Evolutionary conservation across 2,888 invertebrate genomes (phyloP), one percentile per base, ranked within the genome.

Genomic region (Scaptomyza caliginosa): DNA sequence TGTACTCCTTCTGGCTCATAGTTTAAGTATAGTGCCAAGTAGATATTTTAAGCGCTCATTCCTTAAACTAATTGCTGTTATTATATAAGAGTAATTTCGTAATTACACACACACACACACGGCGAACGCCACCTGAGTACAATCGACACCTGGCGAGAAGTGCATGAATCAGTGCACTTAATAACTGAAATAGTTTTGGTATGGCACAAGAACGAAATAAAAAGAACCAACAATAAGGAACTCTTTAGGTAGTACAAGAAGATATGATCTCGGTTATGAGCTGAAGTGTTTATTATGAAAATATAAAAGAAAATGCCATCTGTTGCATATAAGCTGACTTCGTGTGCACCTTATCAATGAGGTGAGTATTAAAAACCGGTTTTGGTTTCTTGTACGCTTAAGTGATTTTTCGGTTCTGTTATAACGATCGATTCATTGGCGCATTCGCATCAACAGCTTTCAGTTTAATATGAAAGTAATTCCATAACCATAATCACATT

Each of bases 31-130:
- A 34, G 45, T 36, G 46, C 46, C 23, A 36, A 46, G 34, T 16
- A 34, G 45, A 59, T 23, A 67, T 67, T 30, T 58, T 19, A 48
- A 68, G 42, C 54, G 38, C 46, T 54, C 62, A 71, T 73, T 57
- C 63, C 49, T 46, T 42, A 2, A 39, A 40, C 40, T 72, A 74
- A 74, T 72, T 74, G 52, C 64, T 8, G 34, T 64, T 50, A 74
- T 64, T 74, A 64, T 23, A 43, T 45, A 57, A 57, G 69, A 54
- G 65, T 43, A 34, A 70, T 70, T 70, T 39, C 30, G 58, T 74
- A 74, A 71, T 71, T 54, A 32, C 40, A 24, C 24, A 43, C 26
- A 17, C 2, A 8, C 32, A 32, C 26, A 32, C 30, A 6, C 30
- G 30, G n/a, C 11, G 17, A 23, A 57, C 24, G 23, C 17, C 48